Percentiles rank a stretch among this genome's conserved stretches.
Conservation (phyloP, 2,113 vertebrate species). For the Gymnogyps californianus region DNA sequence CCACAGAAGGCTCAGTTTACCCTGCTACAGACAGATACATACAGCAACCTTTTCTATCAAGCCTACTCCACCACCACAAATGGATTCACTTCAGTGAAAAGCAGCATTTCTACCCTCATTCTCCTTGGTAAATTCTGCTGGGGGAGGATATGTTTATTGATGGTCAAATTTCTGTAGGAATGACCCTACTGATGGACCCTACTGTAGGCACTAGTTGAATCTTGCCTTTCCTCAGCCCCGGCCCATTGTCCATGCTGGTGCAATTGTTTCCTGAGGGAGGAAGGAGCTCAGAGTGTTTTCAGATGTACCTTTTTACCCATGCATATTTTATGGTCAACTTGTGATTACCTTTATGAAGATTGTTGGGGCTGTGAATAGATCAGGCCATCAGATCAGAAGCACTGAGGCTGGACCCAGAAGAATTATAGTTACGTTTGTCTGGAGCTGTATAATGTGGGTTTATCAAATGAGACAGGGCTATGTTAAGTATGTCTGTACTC, state of each 20-base stretch:
- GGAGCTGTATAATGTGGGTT: neutral
- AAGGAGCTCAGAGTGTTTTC: neutral
- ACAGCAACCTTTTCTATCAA: neutral
- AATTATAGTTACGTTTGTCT: neutral
- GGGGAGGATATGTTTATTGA: neutral
- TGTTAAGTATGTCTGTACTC: neutral
- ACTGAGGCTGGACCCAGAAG: neutral
- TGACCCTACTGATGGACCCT: neutral
- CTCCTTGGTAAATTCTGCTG: neutral
- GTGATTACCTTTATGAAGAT: neutral
- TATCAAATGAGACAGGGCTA: neutral
- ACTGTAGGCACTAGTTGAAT: neutral
- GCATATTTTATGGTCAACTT: neutral
- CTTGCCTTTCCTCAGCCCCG: neutral
- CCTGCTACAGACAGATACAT: neutral
- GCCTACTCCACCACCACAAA: neutral
- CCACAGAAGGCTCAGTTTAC: neutral
- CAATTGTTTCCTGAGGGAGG: neutral
- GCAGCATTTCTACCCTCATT: neutral
- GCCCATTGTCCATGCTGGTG: neutral
- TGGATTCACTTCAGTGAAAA: neutral
- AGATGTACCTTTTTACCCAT: neutral
- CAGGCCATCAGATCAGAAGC: neutral
- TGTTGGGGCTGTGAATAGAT: neutral
- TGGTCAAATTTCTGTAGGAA: neutral